These are phyloP conservation scores for Pseudotriccus pelzelni DNA, from an alignment of 2,797 vertebrate genomes.

Conservation along the genomic window DNA sequence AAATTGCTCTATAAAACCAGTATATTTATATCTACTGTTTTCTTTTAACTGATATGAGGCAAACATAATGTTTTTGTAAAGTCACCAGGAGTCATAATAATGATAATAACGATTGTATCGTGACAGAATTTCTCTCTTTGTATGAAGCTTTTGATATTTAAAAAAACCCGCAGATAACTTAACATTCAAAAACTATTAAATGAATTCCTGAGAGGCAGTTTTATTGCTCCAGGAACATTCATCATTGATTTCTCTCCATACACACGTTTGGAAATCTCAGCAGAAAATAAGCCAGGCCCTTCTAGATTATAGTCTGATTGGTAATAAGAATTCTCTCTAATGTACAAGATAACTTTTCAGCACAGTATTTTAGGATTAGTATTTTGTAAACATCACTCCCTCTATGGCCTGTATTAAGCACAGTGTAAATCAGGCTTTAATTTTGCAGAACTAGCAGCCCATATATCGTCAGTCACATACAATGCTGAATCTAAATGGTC, in stretches of 20 bases:
- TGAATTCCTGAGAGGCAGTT: neutral
- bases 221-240: neutral
- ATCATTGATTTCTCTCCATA: neutral
- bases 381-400: neutral
- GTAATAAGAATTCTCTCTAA: neutral
- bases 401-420: neutral
- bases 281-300: neutral
- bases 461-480: neutral
- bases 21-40: neutral
- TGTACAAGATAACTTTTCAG: neutral
- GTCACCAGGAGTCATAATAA: neutral
- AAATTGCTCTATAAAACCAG: neutral
- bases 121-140: neutral
- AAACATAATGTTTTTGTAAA: neutral
- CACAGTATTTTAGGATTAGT: neutral
- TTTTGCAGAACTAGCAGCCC: neutral
- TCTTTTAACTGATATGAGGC: neutral
- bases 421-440: neutral
- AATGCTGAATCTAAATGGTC: neutral
- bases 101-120: fast-evolving
- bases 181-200: neutral
- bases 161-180: neutral
- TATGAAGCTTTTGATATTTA: neutral
- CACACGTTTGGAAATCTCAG: neutral
- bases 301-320: neutral